Conservation (phyloP, 2,888 invertebrate genomes). For the Tridacna crocea region DNA sequence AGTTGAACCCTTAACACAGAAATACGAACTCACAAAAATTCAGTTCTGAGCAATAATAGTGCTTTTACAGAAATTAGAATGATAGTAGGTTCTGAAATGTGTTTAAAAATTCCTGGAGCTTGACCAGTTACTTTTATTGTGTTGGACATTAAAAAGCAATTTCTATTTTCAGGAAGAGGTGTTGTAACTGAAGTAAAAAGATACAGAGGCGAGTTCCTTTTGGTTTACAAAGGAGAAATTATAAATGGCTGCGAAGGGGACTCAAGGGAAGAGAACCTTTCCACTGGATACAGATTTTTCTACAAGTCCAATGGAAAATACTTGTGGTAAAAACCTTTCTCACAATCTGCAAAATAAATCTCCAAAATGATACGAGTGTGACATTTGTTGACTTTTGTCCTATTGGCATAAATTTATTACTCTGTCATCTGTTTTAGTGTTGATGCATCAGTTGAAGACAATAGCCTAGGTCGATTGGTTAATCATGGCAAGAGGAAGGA, state of each 20-base stretch:
- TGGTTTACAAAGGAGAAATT: conserved; percentile 22
- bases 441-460: background rate
- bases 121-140: no score
- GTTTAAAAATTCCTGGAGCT: no score
- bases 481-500: background rate
- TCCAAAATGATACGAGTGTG: no score
- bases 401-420: no score
- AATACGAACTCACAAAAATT: no score
- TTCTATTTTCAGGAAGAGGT: conserved; percentile 3
- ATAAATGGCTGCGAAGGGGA: conserved; percentile 14
- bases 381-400: no score
- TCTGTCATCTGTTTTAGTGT: background rate
- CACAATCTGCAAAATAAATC: no score
- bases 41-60: no score
- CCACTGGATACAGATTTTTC: background rate
- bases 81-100: no score
- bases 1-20: no score
- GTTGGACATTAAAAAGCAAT: no score
- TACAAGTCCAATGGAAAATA: conserved; percentile 9
- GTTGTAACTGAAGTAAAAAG: conserved; percentile 8
- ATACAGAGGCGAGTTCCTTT: conserved; percentile 11
- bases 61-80: no score
- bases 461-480: background rate
- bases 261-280: background rate
- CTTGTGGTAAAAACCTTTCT: background rate